Base-by-base conservation (phyloP, 2,888 invertebrate species). In the Tiliacea aurago region DNA sequence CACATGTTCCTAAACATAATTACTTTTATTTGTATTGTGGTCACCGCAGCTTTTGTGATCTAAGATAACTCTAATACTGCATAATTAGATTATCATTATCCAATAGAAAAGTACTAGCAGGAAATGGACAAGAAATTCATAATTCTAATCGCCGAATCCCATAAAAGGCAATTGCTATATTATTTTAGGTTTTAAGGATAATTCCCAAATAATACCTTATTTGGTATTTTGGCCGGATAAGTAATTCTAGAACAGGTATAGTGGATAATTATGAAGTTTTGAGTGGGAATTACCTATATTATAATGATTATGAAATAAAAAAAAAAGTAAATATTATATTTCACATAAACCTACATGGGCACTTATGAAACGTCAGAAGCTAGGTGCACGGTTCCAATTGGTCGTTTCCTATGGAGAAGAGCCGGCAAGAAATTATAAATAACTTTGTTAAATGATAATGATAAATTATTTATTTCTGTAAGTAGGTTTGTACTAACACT, bases 1-100 rank as follows among this genome's bases (percentile, higher is more conserved):
- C 88, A 76, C 67, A 75, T 82, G 81, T 69, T 70, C 83, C 73
- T 83, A 74, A 53, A 78, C 82, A 80, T 80, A 83, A 86, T 83
- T 69, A 84, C 70, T 75, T 80, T 71, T 82, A 76, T 88, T 85
- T 83, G 77, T 86, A 84, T 81, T 85, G 79, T 86, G 79, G 85
- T 86, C 84, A 86, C 84, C 69, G 63, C 70, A 81, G 61, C 70
- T 78, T 77, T 58, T 71, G 69, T 79, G 70, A 84, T 79, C 43
- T 37, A 23, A 76, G 73, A 70, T 85, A 68, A 65, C 41, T 28
- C 43, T 58, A 64, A 75, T 70, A 56, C 28, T 3, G 20, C 15
- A 37, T 49, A 45, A 58, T 45, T 45, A 18, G 15, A 10, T 56
- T 20, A 20, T 66, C 53, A 43, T 15, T 53, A n/a, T 62, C 47